A percentile compares a stretch with the other conserved stretches of the same genome.
Conservation (phyloP, 2,888 invertebrate species). For the Acutogordius australiensis region DNA sequence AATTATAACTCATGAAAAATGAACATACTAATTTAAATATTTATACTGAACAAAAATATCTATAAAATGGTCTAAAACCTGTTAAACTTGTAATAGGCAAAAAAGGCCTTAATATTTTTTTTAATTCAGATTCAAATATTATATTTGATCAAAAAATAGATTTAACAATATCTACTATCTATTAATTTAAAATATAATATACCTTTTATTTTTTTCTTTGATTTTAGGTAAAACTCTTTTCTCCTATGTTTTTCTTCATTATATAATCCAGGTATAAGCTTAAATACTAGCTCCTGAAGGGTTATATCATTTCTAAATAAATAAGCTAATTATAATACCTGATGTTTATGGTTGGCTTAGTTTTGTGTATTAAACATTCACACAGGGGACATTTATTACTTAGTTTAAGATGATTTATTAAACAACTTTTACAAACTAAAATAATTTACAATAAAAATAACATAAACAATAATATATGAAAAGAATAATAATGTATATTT, state of each 20-base stretch:
- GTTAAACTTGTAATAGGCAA: no score
- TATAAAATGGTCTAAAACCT: no score
- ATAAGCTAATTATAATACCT: slow-evolving; percentile 3
- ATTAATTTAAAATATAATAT: neutral
- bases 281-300: slow-evolving; percentile 17
- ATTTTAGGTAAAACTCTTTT: neutral
- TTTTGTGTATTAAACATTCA: slow-evolving; percentile 13
- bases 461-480: slow-evolving; percentile 12
- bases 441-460: neutral
- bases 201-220: neutral
- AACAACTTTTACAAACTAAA: slow-evolving; percentile 15
- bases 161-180: no score
- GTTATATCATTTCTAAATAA: slow-evolving; percentile 15
- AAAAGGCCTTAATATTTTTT: no score
- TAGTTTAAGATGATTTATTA: slow-evolving; percentile 14
- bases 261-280: slow-evolving; percentile 18
- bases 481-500: no score
- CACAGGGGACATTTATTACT: slow-evolving; percentile 14
- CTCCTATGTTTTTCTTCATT: slow-evolving; percentile 1
- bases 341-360: slow-evolving; percentile 10
- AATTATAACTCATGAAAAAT: no score
- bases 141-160: no score
- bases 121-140: no score
- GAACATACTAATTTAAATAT: no score
- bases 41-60: no score